A percentile compares a stretch with the other conserved stretches of the same genome.
phyloP scores from a whole-genome alignment of 2,113 vertebrate species.

The Tupaia tana region DNA sequence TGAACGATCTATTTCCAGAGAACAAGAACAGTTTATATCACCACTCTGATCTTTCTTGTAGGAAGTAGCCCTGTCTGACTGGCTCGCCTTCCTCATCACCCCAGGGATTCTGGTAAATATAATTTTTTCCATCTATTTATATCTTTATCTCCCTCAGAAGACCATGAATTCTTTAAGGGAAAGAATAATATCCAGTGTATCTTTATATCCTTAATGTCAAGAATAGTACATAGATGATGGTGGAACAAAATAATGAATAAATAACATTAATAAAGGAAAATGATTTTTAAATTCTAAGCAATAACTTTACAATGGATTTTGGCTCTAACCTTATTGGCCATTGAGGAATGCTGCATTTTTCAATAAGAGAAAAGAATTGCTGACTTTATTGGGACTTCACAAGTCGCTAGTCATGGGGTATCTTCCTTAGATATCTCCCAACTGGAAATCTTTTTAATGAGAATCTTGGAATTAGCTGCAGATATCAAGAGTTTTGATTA shows the following conservation, averaged over 20 bases:
- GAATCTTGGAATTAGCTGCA: neutral
- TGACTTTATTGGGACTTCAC: neutral
- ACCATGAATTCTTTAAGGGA: neutral
- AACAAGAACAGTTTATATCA: neutral
- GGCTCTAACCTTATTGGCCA: neutral
- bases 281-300: neutral
- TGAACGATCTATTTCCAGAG: neutral
- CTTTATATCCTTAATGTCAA: accelerated
- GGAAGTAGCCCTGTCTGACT: neutral
- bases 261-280: neutral
- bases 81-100: neutral
- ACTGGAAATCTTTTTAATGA: neutral
- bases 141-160: neutral
- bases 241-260: neutral
- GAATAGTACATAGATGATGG: neutral
- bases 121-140: neutral
- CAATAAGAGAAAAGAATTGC: neutral
- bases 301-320: neutral
- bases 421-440: neutral
- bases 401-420: neutral
- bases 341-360: neutral
- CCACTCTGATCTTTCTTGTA: neutral
- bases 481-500: neutral
- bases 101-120: neutral
- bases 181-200: neutral